Evolutionary conservation across 1,140 invertebrate species (phyloP).

Genomic region (Aphelenchoides avenae): DNA sequence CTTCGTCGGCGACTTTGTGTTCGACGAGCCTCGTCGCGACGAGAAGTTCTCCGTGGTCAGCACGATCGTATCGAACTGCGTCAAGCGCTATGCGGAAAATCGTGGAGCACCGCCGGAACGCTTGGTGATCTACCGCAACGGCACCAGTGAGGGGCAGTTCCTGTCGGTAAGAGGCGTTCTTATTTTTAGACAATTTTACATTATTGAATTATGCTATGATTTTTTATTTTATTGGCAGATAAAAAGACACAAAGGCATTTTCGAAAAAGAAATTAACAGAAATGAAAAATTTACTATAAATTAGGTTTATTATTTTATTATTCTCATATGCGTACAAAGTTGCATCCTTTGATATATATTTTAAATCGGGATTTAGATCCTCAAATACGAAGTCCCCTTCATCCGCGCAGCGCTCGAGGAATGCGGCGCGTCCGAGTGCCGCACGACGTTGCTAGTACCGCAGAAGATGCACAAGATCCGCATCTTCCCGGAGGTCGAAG

Average conservation of each 20-base stretch:
- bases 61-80: conserved; percentile 14
- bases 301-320: too few relatives aligned
- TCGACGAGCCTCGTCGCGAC: conserved; percentile 29
- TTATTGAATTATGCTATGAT: too few relatives aligned
- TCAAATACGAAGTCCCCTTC: conserved; percentile 30
- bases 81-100: conserved; percentile 19
- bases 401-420: conserved; percentile 18
- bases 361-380: too few relatives aligned
- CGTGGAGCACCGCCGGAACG: conserved; percentile 16
- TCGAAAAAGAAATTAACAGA: too few relatives aligned
- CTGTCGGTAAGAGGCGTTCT: conserved; percentile 4
- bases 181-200: too few relatives aligned
- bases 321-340: too few relatives aligned
- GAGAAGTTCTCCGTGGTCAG: conserved; percentile 31
- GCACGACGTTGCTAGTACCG: conserved; percentile 27
- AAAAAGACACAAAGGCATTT: too few relatives aligned
- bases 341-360: too few relatives aligned
- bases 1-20: conserved; percentile 29
- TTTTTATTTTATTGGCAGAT: conserved; percentile 8
- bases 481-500: too few relatives aligned
- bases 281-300: too few relatives aligned
- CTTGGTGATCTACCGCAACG: conserved; percentile 27
- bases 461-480: conserved; percentile 31
- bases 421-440: conserved; percentile 14
- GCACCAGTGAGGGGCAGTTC: conserved; percentile 28